phyloP scores from a whole-genome alignment of 2,113 vertebrate species.

The Cromileptes altivelis region DNA sequence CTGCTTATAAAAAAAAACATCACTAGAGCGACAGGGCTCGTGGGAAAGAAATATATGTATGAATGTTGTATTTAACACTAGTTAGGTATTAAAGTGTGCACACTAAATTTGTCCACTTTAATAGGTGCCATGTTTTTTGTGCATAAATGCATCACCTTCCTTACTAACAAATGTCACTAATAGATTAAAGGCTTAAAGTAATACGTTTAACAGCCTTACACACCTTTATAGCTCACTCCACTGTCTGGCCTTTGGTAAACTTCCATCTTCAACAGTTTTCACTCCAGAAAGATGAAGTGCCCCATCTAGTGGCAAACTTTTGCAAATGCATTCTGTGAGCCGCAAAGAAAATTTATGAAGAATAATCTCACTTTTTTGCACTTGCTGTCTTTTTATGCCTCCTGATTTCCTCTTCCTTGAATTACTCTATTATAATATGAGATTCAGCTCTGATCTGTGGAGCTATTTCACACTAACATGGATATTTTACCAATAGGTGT shows the following conservation, averaged over 20 bases:
- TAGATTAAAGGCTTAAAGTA: neutral
- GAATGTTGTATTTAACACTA: neutral
- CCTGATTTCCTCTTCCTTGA: neutral
- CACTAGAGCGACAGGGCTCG: neutral
- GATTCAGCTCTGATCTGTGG: neutral
- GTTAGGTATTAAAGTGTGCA: neutral
- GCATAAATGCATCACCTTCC: neutral
- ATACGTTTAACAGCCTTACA: neutral
- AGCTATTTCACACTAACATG: neutral
- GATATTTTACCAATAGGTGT: neutral
- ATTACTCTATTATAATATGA: neutral
- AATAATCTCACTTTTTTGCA: neutral
- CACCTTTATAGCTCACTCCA: neutral
- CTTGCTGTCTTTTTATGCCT: neutral
- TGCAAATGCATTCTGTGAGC: constrained; percentile 22
- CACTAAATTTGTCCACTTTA: neutral
- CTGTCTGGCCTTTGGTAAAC: neutral
- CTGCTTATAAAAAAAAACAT: too few relatives aligned
- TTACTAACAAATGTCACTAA: neutral
- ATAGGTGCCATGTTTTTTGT: neutral
- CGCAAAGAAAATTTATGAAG: constrained; percentile 71
- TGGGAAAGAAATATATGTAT: neutral
- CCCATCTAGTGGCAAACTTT: constrained; percentile 55
- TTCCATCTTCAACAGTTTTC: neutral
- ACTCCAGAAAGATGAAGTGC: neutral